phyloP scores from a whole-genome alignment of 2,888 invertebrate species.

The Rotaria magnacalcarata region DNA sequence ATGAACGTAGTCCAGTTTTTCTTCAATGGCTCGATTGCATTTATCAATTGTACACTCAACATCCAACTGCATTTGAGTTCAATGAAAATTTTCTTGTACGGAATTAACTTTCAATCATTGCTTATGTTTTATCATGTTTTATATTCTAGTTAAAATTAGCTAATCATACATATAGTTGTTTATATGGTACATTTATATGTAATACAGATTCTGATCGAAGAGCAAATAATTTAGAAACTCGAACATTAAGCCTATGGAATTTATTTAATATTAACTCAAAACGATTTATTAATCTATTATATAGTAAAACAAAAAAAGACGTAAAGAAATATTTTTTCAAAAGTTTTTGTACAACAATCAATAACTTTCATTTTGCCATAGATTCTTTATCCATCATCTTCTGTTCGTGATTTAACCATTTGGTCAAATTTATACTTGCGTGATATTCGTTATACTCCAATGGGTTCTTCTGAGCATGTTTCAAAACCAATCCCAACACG shows the following conservation, averaged over 20 bases:
- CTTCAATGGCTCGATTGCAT: conserved; percentile 95
- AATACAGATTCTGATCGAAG: conserved; percentile 37
- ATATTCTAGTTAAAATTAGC: conserved; percentile 35
- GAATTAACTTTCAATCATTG: background rate
- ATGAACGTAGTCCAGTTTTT: conserved; percentile 93
- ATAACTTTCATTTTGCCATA: background rate
- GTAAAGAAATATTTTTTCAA: background rate
- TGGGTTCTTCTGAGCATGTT: background rate
- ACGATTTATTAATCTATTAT: conserved; percentile 37
- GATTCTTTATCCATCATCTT: conserved; percentile 20
- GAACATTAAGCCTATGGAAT: conserved; percentile 42
- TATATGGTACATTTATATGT: conserved; percentile 44
- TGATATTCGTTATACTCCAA: conserved; percentile 4
- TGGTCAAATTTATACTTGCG: conserved; percentile 32
- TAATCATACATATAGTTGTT: conserved; percentile 41
- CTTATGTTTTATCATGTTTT: background rate
- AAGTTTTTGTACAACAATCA: too few relatives aligned
- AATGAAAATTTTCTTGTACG: conserved; percentile 43
- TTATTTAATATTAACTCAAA: conserved; percentile 37
- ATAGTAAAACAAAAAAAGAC: conserved; percentile 36
- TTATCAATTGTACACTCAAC: conserved; percentile 80
- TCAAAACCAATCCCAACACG: background rate
- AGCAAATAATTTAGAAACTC: background rate
- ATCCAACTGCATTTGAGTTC: conserved; percentile 89
- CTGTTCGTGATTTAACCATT: conserved; percentile 7